A percentile compares a stretch with the other conserved stretches of the same genome.
phyloP scores from a whole-genome alignment of 1,140 invertebrate genomes.

The Bombus confusus region DNA sequence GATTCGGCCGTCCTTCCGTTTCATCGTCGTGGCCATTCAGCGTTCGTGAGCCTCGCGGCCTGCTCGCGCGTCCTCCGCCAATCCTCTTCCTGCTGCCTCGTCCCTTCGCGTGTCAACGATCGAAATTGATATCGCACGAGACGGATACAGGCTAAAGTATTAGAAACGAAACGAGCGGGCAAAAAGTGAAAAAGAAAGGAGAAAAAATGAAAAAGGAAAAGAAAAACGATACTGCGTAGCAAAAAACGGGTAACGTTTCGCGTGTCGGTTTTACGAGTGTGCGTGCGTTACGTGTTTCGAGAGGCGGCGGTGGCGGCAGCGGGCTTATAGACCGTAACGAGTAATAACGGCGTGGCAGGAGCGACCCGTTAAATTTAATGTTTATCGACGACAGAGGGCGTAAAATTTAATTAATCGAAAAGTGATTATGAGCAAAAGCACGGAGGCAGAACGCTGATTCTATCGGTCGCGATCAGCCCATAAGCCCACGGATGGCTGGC shows the following conservation, averaged over 20 bases:
- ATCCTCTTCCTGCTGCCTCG: not conserved
- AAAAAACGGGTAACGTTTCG: constrained; percentile 12
- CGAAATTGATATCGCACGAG: constrained; percentile 18
- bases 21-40: not conserved
- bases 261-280: not conserved
- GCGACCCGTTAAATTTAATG: constrained; percentile 81
- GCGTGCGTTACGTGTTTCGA: constrained; percentile 26
- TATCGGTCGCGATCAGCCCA: constrained; percentile 80
- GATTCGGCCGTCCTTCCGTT: constrained; percentile 21
- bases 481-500: constrained; percentile 78
- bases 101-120: not conserved
- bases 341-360: constrained; percentile 60
- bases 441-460: constrained; percentile 78
- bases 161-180: not conserved
- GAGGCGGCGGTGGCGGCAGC: not conserved
- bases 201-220: not conserved
- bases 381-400: constrained; percentile 76
- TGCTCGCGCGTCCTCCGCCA: not conserved
- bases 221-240: not conserved
- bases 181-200: too few species aligned
- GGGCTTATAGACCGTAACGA: constrained; percentile 56
- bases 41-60: not conserved
- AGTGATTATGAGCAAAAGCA: constrained; percentile 81
- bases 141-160: not conserved
- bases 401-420: constrained; percentile 84